A percentile compares a stretch with the other conserved stretches of the same genome.
Conservation (phyloP, 2,113 vertebrate species). For the Rhipidura dahli region DNA sequence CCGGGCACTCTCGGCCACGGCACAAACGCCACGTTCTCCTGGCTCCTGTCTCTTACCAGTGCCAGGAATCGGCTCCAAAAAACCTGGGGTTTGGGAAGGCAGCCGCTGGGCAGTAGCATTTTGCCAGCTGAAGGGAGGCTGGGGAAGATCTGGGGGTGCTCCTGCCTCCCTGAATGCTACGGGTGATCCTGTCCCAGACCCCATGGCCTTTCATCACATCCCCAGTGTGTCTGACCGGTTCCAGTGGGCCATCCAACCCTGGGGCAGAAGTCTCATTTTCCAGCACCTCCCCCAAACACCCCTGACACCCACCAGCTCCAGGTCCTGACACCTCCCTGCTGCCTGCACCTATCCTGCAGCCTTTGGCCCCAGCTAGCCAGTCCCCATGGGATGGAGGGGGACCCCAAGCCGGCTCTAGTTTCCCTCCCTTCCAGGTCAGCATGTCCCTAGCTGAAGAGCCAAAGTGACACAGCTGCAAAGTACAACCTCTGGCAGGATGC, state of each 20-base stretch:
- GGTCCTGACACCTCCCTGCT: neutral
- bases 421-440: neutral
- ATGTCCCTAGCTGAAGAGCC: neutral
- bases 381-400: neutral
- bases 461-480: neutral
- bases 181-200: neutral
- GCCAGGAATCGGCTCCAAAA: neutral
- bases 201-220: accelerated
- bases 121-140: neutral
- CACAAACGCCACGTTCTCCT: neutral
- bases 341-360: neutral
- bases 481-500: neutral
- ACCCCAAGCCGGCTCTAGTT: accelerated
- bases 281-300: neutral
- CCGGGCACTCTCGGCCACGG: neutral
- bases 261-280: neutral
- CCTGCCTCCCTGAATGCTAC: neutral
- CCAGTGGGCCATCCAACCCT: neutral
- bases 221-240: neutral
- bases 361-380: accelerated
- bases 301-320: neutral
- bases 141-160: neutral
- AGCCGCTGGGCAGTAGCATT: neutral
- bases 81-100: neutral
- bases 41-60: neutral